Evolutionary conservation across 2,113 vertebrate species (phyloP).

Genomic region (Acanthisitta chloris): DNA sequence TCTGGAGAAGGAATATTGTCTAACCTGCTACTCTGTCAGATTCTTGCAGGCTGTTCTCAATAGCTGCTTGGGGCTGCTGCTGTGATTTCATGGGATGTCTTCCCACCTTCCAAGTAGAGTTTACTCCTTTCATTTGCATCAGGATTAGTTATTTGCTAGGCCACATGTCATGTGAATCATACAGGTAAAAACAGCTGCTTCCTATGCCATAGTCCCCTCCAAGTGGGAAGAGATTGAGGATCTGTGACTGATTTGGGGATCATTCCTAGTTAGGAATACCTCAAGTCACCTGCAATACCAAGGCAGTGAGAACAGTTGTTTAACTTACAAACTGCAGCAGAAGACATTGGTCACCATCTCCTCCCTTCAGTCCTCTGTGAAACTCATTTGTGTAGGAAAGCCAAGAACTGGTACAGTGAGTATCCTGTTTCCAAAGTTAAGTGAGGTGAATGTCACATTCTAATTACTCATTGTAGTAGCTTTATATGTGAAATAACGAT

Average conservation of each 20-base stretch:
- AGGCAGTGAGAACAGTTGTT: background rate
- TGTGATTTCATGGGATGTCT: background rate
- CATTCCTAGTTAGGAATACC: background rate
- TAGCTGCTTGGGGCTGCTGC: background rate
- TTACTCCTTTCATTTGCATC: background rate
- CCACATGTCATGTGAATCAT: background rate
- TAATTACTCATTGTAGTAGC: background rate
- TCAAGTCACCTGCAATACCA: background rate
- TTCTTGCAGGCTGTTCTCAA: background rate
- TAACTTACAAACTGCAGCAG: background rate
- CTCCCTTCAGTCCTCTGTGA: background rate
- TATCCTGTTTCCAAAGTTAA: background rate
- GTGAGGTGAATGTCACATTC: background rate
- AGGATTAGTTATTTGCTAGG: background rate
- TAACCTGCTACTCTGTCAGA: background rate
- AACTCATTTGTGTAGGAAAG: accelerated
- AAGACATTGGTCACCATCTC: background rate
- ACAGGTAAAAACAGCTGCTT: background rate
- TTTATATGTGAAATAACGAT: background rate
- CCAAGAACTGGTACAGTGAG: background rate
- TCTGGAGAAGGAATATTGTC: background rate
- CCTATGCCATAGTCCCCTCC: background rate
- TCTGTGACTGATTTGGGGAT: background rate
- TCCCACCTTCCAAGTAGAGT: background rate
- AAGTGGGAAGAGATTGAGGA: background rate